These are phyloP conservation scores for Perizoma flavofasciatum DNA, from an alignment of 2,888 invertebrate species.

Conservation along the genomic window DNA sequence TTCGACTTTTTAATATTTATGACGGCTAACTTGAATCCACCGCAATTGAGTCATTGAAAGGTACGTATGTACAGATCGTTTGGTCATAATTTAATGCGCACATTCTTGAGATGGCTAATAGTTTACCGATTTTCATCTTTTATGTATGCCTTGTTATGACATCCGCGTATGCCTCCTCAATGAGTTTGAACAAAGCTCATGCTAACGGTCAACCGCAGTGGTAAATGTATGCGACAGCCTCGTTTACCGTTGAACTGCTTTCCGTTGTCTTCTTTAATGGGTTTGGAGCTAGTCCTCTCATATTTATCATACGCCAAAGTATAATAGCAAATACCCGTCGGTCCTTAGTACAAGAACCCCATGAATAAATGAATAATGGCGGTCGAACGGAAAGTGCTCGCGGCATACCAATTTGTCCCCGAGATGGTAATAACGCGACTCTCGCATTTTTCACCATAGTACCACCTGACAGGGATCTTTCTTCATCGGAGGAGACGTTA, in stretches of 20 bases:
- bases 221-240: slow-evolving; percentile 29
- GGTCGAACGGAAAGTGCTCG: slow-evolving; percentile 66
- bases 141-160: background rate
- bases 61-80: background rate
- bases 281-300: slow-evolving; percentile 33
- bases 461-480: slow-evolving; percentile 60
- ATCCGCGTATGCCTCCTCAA: slow-evolving; percentile 6
- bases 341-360: slow-evolving; percentile 64
- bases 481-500: slow-evolving; percentile 52
- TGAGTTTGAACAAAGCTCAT: slow-evolving; percentile 22
- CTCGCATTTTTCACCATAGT: slow-evolving; percentile 71
- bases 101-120: too few species aligned
- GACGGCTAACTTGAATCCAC: slow-evolving; percentile 11
- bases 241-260: slow-evolving; percentile 29
- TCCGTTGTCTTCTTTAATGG: slow-evolving; percentile 38
- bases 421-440: slow-evolving; percentile 74
- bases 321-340: slow-evolving; percentile 56
- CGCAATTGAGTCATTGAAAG: slow-evolving; percentile 7
- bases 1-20: slow-evolving; percentile 23
- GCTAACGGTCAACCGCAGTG: slow-evolving; percentile 23
- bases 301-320: slow-evolving; percentile 45
- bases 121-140: background rate
- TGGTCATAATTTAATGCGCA: background rate
- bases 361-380: slow-evolving; percentile 81
- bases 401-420: slow-evolving; percentile 77